Evolutionary conservation across 2,888 invertebrate genomes (phyloP), one percentile per base, ranked within the genome.

Genomic region (Rugalucina vietnamica): DNA sequence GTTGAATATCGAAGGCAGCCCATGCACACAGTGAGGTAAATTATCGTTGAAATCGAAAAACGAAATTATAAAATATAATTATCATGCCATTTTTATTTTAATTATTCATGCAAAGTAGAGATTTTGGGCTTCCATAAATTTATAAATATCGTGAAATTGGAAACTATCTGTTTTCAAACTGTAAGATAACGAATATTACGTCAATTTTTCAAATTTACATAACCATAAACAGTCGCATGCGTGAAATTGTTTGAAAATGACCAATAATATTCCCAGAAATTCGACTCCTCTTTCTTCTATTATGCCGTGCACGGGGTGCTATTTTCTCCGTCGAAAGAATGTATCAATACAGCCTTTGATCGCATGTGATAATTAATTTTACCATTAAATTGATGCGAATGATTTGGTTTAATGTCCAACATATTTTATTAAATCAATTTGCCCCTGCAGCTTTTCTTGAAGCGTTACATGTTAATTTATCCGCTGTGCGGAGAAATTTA

Each of bases 331-430:
- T 37, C 49, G 43, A 43, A 24, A 65, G 36, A 24, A 27, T 65
- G 32, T 37, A 60, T 29, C 65, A 37, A 76, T 54, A 37, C 21
- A 36, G 39, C 34, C 71, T 79, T 72, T 60, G 72, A 72, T 71
- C 79, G 54, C 50, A 71, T 65, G 37, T 29, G 69, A 50, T 91
- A 91, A 91, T 91, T 90, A 89, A 90, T 91, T 88, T 87, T 84
- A 85, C 84, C 84, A 88, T 88, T 87, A 81, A 89, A 88, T 81
- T 81, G 83, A 83, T 86, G 86, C 79, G 84, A 86, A 84, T 85
- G 88, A 87, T 88, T 89, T 88, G 86, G 81, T 87, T 87, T 88
- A 84, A 89, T 88, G 87, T 88, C 91, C 89, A 81, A 90, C 90
- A 89, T 88, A 88, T 88, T 86, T 84, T 89, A 80, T 84, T 78